Evolutionary conservation across 2,888 invertebrate genomes (phyloP), one percentile per base, ranked within the genome.

Genomic region (Chrysolina americana): DNA sequence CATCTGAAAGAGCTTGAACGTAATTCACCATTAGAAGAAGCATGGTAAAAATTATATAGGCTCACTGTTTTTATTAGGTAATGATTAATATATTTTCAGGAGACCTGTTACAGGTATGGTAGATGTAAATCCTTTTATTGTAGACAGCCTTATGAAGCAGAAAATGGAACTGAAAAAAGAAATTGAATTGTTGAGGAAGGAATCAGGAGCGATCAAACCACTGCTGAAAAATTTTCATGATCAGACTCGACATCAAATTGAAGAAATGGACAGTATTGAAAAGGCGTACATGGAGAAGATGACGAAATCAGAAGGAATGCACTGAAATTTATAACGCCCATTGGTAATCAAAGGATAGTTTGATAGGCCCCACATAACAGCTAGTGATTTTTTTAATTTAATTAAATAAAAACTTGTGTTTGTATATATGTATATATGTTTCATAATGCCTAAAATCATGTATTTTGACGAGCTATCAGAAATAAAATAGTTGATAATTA

Each of bases 51-150:
- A 36, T 6, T 65, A 3, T 19, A 23, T 13, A 36, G 5, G 1
- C 28, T 3, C 13, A 17, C n/a, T 28, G 17, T 41, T 50, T 53
- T 19, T 23, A 36, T 21, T 10, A 28, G 8, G 5, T 28, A 28
- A 6, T 47, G 9, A 64, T 59, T 13, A 47, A 48, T 19, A 47
- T 65, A 2, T 17, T 65, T 69, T 63, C 28, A 77, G 77, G 77
- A 70, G 77, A 47, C 77, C 77, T 11, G 62, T 19, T 1, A 74
- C 75, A 13, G 77, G 77, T 21, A 65, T 75, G 44, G 75, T 70
- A 48, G 71, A 75, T 62, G 15, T 73, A 13, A 75, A 70, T 19
- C 70, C 75, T 21, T 19, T 77, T 41, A 59, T 70, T 48, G 74
- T 66, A 5, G 47, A 56, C 4, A 48, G 50, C 13, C 65, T 77